These are phyloP conservation scores for Luidia sarsii DNA, from an alignment of 53 echinoderm and acorn worm genomes.

Conservation along the genomic window DNA sequence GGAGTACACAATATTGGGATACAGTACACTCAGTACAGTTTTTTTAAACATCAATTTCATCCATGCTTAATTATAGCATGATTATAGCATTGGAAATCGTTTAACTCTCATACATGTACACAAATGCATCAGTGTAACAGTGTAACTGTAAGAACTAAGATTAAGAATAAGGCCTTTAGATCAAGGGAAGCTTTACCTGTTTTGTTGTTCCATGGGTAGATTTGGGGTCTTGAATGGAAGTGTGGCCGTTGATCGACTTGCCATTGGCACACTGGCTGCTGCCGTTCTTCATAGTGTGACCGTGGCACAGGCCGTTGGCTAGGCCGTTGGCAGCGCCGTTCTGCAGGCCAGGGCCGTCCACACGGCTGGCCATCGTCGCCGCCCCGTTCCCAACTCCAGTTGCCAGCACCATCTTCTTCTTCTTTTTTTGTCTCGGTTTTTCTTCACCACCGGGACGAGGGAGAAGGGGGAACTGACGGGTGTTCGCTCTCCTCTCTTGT, in stretches of 20 bases:
- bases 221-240: too few species aligned
- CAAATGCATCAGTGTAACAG: too few species aligned
- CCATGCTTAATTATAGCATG: not conserved
- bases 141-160: too few species aligned
- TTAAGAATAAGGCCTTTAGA: too few species aligned
- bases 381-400: not conserved
- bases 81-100: too few species aligned
- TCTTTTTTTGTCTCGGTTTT: not conserved
- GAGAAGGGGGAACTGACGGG: not conserved
- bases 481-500: not conserved
- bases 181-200: too few species aligned
- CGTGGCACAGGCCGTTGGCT: not conserved
- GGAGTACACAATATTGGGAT: not conserved
- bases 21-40: not conserved
- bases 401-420: too few species aligned
- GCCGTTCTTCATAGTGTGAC: not conserved
- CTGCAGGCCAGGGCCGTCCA: not conserved
- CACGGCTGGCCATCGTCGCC: slow-evolving; percentile 5
- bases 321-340: slow-evolving; percentile 10
- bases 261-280: not conserved
- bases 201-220: too few species aligned
- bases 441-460: not conserved
- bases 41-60: not conserved
- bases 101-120: too few species aligned
- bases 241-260: too few species aligned